Base-by-base conservation (phyloP, 92 coral and sea anemone genomes). In the Pocillopora grandis region DNA sequence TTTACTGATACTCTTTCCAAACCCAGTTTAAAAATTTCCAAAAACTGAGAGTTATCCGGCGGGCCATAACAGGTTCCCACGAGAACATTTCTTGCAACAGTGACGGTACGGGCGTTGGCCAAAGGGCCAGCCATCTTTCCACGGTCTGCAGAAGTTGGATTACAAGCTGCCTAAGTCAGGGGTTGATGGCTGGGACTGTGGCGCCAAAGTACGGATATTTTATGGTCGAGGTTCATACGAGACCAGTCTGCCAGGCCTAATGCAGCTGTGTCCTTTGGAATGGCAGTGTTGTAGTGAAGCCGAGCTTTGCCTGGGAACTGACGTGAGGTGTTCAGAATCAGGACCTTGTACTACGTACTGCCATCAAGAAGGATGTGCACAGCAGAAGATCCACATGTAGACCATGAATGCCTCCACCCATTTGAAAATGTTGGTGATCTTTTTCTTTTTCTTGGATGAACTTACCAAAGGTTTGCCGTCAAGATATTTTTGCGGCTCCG, bases 171-270 rank as follows among this genome's bases (percentile, higher is more conserved):
- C 36, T 0, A 12, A 1, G 1, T 49, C 18, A 16, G 0, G 27
- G 60, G 64, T 58, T 21, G 79, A 3, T 12, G 20, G 63, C 17
- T 19, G 65, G 5, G 1, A 8, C 2, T 14, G 57, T 42, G 49
- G 15, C 37, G 9, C 16, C 1, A 49, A 31, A 60, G 71, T 77
- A 66, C 67, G 60, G 33, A 85, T 76, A 12, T 76, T 85, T 12
- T 85, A 85, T 19, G 60, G 37, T 85, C 77, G 9, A 66, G 68
- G 59, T 76, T 67, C 88, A 75, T 75, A 27, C 78, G 65, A 18
- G 49, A 72, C 62, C 33, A 52, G 62, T 49, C 60, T 33, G 8
- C 58, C 75, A 71, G 5, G 48, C 75, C 75, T 36, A 56, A 1
- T 5, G 57, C 74, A 42, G 75, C 75, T 71, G 75, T 27, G 18